Percentiles rank a stretch among this genome's conserved stretches.
These are phyloP conservation scores for Myotis davidii DNA, from an alignment of 2,113 vertebrate genomes.

Conservation along the genomic window DNA sequence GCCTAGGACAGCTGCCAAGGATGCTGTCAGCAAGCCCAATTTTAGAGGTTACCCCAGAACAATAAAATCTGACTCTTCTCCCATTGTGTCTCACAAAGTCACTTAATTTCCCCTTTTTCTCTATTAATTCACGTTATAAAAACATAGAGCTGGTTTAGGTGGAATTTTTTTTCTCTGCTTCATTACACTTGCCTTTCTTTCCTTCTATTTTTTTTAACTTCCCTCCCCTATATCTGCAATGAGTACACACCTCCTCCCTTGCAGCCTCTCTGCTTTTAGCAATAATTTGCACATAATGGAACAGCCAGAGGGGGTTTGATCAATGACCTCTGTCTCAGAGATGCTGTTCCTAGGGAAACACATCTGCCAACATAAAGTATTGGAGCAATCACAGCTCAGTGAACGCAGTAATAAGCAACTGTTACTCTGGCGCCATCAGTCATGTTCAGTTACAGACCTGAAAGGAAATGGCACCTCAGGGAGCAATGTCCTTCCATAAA, in stretches of 20 bases:
- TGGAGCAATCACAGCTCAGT: conserved; percentile 93
- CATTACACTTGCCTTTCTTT: conserved; percentile 75
- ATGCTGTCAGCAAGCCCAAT: conserved; percentile 11
- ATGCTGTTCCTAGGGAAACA: conserved; percentile 93
- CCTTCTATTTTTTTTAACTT: conserved; percentile 6
- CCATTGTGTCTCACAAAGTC: conserved; percentile 49
- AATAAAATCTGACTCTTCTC: conserved; percentile 12
- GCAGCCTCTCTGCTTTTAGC: conserved; percentile 88
- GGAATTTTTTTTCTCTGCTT: conserved; percentile 77
- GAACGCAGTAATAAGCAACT: conserved; percentile 92
- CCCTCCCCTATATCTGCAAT: conserved; percentile 68
- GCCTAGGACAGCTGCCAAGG: background rate
- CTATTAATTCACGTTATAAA: conserved; percentile 79
- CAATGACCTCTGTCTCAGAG: conserved; percentile 93
- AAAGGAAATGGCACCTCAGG: conserved; percentile 92
- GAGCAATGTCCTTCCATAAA: conserved; percentile 95
- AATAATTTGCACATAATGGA: conserved; percentile 95
- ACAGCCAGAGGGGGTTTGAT: conserved; percentile 92
- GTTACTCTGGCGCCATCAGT: conserved; percentile 91
- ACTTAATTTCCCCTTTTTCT: conserved; percentile 58
- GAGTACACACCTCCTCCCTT: conserved; percentile 73
- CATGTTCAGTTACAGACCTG: conserved; percentile 93
- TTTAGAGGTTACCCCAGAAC: conserved; percentile 52
- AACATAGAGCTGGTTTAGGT: conserved; percentile 73
- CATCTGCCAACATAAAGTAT: conserved; percentile 95